Conservation (phyloP, 2,888 invertebrate genomes). For the Meghimatium bilineatum region DNA sequence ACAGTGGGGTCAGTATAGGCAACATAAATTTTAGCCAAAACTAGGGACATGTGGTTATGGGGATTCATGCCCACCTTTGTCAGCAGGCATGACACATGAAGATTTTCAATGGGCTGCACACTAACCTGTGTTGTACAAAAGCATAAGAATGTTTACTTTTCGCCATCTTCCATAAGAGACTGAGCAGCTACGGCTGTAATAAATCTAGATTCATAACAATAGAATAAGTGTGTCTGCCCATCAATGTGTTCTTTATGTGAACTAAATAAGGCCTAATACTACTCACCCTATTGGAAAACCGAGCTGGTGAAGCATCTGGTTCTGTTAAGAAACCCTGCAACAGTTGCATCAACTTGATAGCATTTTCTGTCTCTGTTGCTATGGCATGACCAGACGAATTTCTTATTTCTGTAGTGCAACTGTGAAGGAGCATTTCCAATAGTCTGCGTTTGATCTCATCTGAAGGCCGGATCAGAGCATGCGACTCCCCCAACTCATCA, state of each 20-base stretch:
- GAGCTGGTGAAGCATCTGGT: constrained; percentile 76
- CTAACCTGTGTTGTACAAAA: no score
- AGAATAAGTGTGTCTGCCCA: no score
- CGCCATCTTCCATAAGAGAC: no score
- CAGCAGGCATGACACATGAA: no score
- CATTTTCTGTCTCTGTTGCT: constrained; percentile 80
- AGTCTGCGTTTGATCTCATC: constrained; percentile 80
- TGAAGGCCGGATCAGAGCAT: constrained; percentile 80
- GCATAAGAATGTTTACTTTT: no score
- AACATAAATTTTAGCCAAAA: no score
- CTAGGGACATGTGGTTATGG: no score
- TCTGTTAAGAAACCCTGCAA: constrained; percentile 81
- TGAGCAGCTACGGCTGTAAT: no score
- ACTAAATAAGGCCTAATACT: not conserved
- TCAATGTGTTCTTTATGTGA: not conserved
- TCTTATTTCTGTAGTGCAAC: constrained; percentile 81
- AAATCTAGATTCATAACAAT: no score
- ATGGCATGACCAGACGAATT: constrained; percentile 78
- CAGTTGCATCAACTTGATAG: constrained; percentile 80
- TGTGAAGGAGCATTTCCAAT: constrained; percentile 82
- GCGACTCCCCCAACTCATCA: constrained; percentile 80
- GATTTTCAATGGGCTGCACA: no score
- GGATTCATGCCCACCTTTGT: no score
- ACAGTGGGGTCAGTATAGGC: no score
- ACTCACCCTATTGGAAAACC: constrained; percentile 75